Base-by-base conservation (phyloP, 2,888 invertebrate species). In the Cordylochernes scorpioides region DNA sequence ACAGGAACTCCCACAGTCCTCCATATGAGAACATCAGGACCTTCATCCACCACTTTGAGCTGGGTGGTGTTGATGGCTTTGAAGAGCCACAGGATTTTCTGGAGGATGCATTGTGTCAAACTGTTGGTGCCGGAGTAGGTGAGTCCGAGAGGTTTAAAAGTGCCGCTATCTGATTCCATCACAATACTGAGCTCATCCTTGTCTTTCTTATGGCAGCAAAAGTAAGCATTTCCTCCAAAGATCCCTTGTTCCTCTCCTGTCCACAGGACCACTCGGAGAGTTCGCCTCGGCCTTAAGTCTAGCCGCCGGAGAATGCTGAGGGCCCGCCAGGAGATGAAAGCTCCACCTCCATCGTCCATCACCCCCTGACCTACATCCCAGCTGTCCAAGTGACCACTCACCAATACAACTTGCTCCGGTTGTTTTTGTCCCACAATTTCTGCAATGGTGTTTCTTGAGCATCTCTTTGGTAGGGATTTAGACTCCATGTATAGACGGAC, bases 291-390 rank as follows among this genome's bases (percentile, higher is more conserved):
- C 30, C 51, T 54, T 21, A 74, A 51, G 15, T 63, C 62, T 3
- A 78, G 52, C 5, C 54, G 53, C 40, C 66, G 67, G 4, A 77
- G 49, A 19, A 73, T 54, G 5, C 65, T 63, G 12, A 73, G 55
- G 7, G 69, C 66, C 38, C 66, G 65, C 69, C 71, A 74, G 14
- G 74, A 69, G 18, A 75, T 65, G 42, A 75, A 69, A 15, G 70
- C 62, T 27, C 77, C 77, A 32, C 71, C 75, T 3, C 53, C 57
- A 43, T 78, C 75, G 47, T 78, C 77, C 74, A 78, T 73, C 4
- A 75, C 75, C 12, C 77, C 78, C 43, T 70, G 64, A 2, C 77
- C 77, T 7, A 77, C 71, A 51, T 78, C 75, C 77, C 77, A 78
- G 46, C 72, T 72, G 46, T 78, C 78, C 15, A 78, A 58, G 49